phyloP scores from a whole-genome alignment of 2,888 invertebrate species.

The Quadriops clusia region DNA sequence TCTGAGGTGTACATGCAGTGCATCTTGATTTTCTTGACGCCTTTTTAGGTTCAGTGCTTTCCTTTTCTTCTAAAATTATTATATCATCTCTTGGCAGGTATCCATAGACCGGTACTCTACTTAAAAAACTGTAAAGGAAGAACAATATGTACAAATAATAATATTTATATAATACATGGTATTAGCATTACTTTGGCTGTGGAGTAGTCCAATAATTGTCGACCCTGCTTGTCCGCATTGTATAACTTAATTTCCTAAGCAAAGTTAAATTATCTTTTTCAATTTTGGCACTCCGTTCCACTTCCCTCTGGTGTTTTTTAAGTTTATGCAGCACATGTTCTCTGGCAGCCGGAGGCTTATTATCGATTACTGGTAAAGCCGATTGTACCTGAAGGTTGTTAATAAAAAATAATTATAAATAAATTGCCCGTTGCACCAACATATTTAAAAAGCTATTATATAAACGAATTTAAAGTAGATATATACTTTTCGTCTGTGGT shows the following conservation, averaged over 20 bases:
- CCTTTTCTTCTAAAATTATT: conserved; percentile 5
- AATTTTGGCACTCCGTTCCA: conserved; percentile 51
- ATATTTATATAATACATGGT: conserved; percentile 6
- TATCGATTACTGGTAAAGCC: conserved; percentile 57
- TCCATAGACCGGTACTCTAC: conserved; percentile 18
- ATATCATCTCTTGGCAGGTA: conserved; percentile 6
- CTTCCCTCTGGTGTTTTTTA: conserved; percentile 57
- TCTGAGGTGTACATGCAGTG: conserved; percentile 3
- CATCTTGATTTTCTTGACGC: conserved; percentile 7
- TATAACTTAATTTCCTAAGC: conserved; percentile 51
- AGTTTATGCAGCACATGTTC: conserved; percentile 56
- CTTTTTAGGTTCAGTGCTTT: conserved; percentile 1
- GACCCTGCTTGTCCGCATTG: conserved; percentile 54
- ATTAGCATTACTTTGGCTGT: conserved; percentile 42
- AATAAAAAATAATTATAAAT: conserved; percentile 3
- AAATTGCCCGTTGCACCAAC: background rate
- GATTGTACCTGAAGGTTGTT: conserved; percentile 41
- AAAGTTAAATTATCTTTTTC: conserved; percentile 57
- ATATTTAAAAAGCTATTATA: conserved; percentile 1
- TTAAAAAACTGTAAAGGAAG: conserved; percentile 20
- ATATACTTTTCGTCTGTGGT: conserved; percentile 54
- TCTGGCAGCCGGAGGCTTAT: conserved; percentile 47
- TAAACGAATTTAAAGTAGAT: conserved; percentile 1
- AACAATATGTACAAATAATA: conserved; percentile 4
- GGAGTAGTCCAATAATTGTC: conserved; percentile 56